Percentiles rank a stretch among this genome's conserved stretches.
Conservation (phyloP, 2,888 invertebrate genomes). For the Cantharis rufa region DNA sequence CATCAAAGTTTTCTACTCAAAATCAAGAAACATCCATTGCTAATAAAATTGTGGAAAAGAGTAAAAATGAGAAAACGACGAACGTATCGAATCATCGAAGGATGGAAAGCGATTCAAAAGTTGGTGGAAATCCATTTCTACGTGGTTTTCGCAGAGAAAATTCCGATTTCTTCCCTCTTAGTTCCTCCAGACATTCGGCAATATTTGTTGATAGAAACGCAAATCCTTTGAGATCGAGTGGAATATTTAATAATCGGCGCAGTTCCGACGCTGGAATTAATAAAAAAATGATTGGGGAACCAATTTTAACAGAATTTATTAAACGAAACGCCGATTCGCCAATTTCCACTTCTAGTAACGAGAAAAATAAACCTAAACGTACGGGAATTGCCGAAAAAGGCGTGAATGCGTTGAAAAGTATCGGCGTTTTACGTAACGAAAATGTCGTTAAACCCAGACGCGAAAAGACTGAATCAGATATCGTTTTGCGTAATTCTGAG, state of each 20-base stretch:
- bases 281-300: constrained; percentile 66
- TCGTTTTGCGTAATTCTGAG: constrained; percentile 71
- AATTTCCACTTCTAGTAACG: constrained; percentile 8
- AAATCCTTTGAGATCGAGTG: constrained; percentile 67
- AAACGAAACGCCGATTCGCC: constrained; percentile 58
- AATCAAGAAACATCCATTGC: constrained; percentile 16
- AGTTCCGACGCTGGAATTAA: constrained; percentile 59
- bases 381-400: constrained; percentile 14
- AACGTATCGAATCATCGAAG: constrained; percentile 63
- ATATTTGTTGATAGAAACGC: constrained; percentile 60
- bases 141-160: constrained; percentile 82
- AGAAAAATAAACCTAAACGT: constrained; percentile 3
- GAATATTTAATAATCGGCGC: constrained; percentile 70
- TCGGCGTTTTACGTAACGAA: constrained; percentile 38
- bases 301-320: constrained; percentile 72
- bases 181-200: constrained; percentile 78
- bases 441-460: constrained; percentile 69
- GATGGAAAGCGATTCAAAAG: constrained; percentile 73
- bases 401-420: constrained; percentile 43
- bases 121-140: constrained; percentile 70
- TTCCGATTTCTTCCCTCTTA: constrained; percentile 80
- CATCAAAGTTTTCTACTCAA: constrained; percentile 53
- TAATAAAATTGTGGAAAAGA: constrained; percentile 18
- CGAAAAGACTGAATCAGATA: constrained; percentile 89
- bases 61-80: constrained; percentile 55